These are phyloP conservation scores for Labia minor DNA, from an alignment of 2,888 invertebrate species.

Conservation along the genomic window DNA sequence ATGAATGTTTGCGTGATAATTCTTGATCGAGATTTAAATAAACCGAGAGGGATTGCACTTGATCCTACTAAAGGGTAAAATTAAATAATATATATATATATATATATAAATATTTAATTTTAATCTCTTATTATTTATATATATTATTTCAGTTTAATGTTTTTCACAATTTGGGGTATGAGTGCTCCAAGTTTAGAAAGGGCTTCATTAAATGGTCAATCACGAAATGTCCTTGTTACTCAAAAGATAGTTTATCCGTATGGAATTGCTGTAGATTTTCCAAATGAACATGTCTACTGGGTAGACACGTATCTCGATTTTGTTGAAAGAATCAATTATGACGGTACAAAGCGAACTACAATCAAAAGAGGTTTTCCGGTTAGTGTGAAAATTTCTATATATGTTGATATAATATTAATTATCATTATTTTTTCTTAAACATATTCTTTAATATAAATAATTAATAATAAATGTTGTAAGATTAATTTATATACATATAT, in stretches of 20 bases:
- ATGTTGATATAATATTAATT: not conserved
- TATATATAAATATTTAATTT: no score
- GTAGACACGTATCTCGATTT: constrained; percentile 69
- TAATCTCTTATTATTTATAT: no score
- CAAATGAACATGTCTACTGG: constrained; percentile 64
- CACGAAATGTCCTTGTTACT: constrained; percentile 47
- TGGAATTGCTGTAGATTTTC: constrained; percentile 60
- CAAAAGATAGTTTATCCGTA: constrained; percentile 66
- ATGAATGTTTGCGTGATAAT: constrained; percentile 58
- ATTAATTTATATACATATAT: no score
- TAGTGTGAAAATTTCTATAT: constrained; percentile 26
- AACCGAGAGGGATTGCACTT: constrained; percentile 62
- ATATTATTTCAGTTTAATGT: constrained; percentile 46
- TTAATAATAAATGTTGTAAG: no score
- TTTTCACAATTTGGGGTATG: constrained; percentile 66
- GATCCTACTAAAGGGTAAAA: constrained; percentile 62
- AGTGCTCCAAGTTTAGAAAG: constrained; percentile 51
- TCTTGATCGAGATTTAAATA: constrained; percentile 53
- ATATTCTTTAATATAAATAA: no score
- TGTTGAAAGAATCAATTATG: constrained; percentile 66
- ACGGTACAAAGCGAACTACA: constrained; percentile 54
- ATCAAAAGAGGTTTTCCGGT: constrained; percentile 45
- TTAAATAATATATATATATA: not conserved
- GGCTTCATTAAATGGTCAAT: constrained; percentile 53
- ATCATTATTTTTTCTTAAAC: constrained; percentile 19